Evolutionary conservation across 2,797 vertebrate species (phyloP).

Genomic region (Rhinophrynus dorsalis): DNA sequence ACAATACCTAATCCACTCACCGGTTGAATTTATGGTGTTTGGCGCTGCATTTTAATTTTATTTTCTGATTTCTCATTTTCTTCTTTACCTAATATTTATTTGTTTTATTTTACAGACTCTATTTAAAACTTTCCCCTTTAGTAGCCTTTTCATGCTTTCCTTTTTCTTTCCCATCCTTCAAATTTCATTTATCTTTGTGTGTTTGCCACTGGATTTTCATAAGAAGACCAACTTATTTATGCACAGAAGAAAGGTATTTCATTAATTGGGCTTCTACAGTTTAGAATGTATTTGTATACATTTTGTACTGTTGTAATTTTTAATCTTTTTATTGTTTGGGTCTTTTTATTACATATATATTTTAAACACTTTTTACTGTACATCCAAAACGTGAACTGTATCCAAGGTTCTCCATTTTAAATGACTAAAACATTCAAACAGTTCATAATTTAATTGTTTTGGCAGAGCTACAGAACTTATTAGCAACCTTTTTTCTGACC

Average conservation of each 20-base stretch:
- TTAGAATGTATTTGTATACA: background rate
- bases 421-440: too few relatives aligned
- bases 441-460: too few relatives aligned
- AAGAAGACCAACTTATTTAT: conserved; percentile 93
- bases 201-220: conserved; percentile 81
- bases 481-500: too few relatives aligned
- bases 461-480: too few relatives aligned
- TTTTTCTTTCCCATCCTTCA: conserved; percentile 61
- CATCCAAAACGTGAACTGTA: too few relatives aligned
- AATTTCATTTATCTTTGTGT: conserved; percentile 75
- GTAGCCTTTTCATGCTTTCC: conserved; percentile 64
- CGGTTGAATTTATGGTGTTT: conserved; percentile 17
- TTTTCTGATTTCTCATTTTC: conserved; percentile 46
- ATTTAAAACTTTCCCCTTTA: conserved; percentile 71
- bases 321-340: too few relatives aligned
- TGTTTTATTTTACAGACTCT: conserved; percentile 81
- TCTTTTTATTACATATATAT: too few relatives aligned
- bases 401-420: too few relatives aligned
- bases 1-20: conserved; percentile 13
- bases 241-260: conserved; percentile 89
- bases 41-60: background rate
- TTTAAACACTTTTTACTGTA: too few relatives aligned
- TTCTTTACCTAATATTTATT: conserved; percentile 75
- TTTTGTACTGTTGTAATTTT: too few relatives aligned
- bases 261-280: conserved; percentile 3